Evolutionary conservation across 2,113 vertebrate genomes (phyloP).

Genomic region (Mionectes macconnelli): DNA sequence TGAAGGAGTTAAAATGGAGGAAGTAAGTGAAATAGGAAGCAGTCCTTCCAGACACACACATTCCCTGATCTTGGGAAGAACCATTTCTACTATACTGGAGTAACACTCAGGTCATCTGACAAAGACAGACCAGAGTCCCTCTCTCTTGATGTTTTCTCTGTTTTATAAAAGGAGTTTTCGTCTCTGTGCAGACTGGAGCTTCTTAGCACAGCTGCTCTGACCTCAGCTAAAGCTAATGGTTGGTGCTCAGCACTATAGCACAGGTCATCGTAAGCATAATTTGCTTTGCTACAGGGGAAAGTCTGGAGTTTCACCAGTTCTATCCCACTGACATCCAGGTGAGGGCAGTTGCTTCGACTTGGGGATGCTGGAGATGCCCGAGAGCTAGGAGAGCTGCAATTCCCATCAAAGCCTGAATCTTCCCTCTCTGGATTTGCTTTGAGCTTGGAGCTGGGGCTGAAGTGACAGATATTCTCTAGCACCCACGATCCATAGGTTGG

Average conservation of each 20-base stretch:
- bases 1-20: background rate
- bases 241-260: constrained; percentile 47
- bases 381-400: constrained; percentile 63
- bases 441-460: constrained; percentile 37
- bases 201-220: constrained; percentile 56
- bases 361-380: constrained; percentile 67
- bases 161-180: constrained; percentile 68
- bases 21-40: background rate
- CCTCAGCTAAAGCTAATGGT: constrained; percentile 56
- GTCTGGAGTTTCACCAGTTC: constrained; percentile 85
- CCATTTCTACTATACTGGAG: constrained; percentile 73
- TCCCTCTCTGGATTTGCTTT: constrained; percentile 63
- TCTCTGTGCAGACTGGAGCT: constrained; percentile 52
- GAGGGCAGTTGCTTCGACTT: constrained; percentile 54
- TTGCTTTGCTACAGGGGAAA: constrained; percentile 88
- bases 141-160: constrained; percentile 81
- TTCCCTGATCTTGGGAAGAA: constrained; percentile 8
- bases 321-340: constrained; percentile 59
- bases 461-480: constrained; percentile 77
- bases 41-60: background rate
- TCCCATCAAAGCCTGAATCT: constrained; percentile 70
- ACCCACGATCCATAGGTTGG: constrained; percentile 91
- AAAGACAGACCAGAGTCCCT: constrained; percentile 85
- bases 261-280: constrained; percentile 84
- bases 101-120: constrained; percentile 87